Conservation (phyloP, 2,113 vertebrate species). For the Sylvietta virens region DNA sequence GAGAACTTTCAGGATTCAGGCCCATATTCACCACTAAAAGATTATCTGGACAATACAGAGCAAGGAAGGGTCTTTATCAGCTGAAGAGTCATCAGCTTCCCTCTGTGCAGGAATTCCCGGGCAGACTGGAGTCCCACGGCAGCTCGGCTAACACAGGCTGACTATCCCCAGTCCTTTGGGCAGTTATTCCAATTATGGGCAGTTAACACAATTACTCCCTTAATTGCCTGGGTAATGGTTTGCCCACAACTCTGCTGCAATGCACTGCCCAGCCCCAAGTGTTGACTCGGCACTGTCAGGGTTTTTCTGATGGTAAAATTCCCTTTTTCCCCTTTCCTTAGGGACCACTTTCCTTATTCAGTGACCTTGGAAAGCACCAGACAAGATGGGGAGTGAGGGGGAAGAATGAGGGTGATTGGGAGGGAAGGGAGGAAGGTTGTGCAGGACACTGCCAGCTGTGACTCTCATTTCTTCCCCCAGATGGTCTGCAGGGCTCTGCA, state of each 20-base stretch:
- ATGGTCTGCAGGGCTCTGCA: not conserved
- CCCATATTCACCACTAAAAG: not conserved
- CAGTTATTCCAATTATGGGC: not conserved
- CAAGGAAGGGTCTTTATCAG: not conserved
- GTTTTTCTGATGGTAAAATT: not conserved
- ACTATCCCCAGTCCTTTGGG: not conserved
- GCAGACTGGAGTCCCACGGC: not conserved
- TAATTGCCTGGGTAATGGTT: not conserved
- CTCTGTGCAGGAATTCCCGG: not conserved
- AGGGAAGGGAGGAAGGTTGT: not conserved
- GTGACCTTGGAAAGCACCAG: not conserved
- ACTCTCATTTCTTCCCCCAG: not conserved
- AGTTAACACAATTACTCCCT: not conserved
- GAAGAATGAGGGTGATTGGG: not conserved
- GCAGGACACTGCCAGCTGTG: not conserved
- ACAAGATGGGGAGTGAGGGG: accelerated
- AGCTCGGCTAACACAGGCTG: not conserved
- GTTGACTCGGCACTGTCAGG: not conserved
- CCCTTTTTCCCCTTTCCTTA: not conserved
- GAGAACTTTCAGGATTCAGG: not conserved
- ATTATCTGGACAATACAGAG: not conserved
- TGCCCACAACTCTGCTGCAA: not conserved
- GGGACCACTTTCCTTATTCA: not conserved
- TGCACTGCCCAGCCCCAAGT: not conserved
- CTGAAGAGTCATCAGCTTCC: not conserved